These are phyloP conservation scores for Drosophila elegans DNA, from an alignment of 1,140 invertebrate species.

Conservation along the genomic window DNA sequence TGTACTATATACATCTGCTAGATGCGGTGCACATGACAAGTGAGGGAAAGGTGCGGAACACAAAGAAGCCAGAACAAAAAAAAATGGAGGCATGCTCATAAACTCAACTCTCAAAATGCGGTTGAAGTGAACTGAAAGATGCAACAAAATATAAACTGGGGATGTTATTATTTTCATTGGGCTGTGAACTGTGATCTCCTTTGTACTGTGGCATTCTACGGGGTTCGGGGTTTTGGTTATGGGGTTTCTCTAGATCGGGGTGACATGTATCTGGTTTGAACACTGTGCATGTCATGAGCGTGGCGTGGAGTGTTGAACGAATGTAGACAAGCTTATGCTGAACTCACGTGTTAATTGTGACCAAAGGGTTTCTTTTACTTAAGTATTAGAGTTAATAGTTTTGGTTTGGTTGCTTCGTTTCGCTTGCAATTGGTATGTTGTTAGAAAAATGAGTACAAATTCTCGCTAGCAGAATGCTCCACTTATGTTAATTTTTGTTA, in stretches of 20 bases:
- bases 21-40: slow-evolving; percentile 32
- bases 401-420: slow-evolving; percentile 39
- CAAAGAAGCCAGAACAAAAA: slow-evolving; percentile 67
- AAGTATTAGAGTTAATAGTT: slow-evolving; percentile 55
- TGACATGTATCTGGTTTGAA: slow-evolving; percentile 27
- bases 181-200: slow-evolving; percentile 21
- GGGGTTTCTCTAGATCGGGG: slow-evolving; percentile 6
- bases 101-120: slow-evolving; percentile 39
- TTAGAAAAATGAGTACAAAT: slow-evolving; percentile 68
- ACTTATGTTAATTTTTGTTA: slow-evolving; percentile 43
- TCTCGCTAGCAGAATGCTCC: slow-evolving; percentile 55
- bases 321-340: slow-evolving; percentile 76
- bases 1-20: slow-evolving; percentile 7
- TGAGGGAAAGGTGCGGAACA: slow-evolving; percentile 56
- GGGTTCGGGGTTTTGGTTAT: slow-evolving; percentile 1
- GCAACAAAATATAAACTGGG: slow-evolving; percentile 41
- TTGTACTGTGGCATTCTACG: slow-evolving; percentile 20
- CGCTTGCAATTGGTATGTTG: slow-evolving; percentile 34
- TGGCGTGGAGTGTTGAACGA: slow-evolving; percentile 69
- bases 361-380: slow-evolving; percentile 64
- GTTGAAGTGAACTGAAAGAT: slow-evolving; percentile 39
- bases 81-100: slow-evolving; percentile 26
- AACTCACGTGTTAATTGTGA: slow-evolving; percentile 79
- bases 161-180: slow-evolving; percentile 1
- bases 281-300: slow-evolving; percentile 74